These are phyloP conservation scores for Porites lobata DNA, from an alignment of 92 coral and sea anemone species.

Conservation along the genomic window DNA sequence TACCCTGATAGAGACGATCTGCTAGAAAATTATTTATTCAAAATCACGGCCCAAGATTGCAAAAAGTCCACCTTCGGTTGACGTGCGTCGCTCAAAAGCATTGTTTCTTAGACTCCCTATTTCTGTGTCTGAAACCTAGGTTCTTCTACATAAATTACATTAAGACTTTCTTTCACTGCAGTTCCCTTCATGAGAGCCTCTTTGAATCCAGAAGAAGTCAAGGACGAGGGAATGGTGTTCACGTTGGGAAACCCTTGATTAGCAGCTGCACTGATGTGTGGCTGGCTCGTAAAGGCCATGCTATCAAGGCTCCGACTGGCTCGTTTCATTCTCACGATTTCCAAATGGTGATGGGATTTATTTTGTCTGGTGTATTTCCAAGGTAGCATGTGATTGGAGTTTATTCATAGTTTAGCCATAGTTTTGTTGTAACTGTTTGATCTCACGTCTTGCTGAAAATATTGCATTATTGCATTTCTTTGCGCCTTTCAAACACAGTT, in stretches of 20 bases:
- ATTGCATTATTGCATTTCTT: too few species aligned
- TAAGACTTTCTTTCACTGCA: background rate
- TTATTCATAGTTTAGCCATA: background rate
- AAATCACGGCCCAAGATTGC: too few species aligned
- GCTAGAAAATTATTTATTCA: too few species aligned
- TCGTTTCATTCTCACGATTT: conserved; percentile 97
- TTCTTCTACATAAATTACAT: background rate
- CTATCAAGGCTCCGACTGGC: conserved; percentile 88
- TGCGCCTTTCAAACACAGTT: too few species aligned
- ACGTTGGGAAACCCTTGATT: conserved; percentile 69
- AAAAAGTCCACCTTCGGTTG: too few species aligned
- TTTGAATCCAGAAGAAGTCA: conserved; percentile 32
- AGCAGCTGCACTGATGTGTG: conserved; percentile 91
- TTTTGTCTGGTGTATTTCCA: conserved; percentile 87
- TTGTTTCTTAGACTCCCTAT: too few species aligned
- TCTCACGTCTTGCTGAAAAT: too few species aligned
- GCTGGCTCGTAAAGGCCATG: conserved; percentile 93
- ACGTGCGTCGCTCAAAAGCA: too few species aligned
- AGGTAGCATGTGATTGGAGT: conserved; percentile 47
- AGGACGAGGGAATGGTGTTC: conserved; percentile 25
- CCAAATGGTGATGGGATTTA: conserved; percentile 90
- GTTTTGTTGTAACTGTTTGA: too few species aligned
- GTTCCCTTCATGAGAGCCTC: conserved; percentile 45
- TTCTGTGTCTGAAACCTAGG: too few species aligned
- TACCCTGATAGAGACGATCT: too few species aligned